Evolutionary conservation across 2,797 vertebrate species (phyloP), one percentile per base, ranked within the genome.

Genomic region (Aeoliscus strigatus): DNA sequence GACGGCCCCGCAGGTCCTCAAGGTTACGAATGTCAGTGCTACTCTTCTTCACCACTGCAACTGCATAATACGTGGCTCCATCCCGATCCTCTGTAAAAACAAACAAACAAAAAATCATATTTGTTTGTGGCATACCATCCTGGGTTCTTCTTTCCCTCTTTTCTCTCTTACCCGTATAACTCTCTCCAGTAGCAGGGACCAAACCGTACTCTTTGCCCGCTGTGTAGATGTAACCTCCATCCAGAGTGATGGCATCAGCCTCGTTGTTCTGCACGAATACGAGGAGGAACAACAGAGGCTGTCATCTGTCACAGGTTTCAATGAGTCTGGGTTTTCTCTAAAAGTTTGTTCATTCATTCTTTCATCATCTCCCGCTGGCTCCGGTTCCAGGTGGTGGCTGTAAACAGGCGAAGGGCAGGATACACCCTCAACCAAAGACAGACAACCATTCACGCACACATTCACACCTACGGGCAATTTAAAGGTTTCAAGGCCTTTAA

Each of bases 131-230:
- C 2, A 0, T n/a, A n/a, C n/a, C n/a, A n/a, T n/a, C n/a, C n/a
- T n/a, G n/a, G n/a, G n/a, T n/a, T n/a, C n/a, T n/a, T n/a, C n/a
- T n/a, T n/a, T n/a, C n/a, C n/a, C n/a, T n/a, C n/a, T n/a, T n/a
- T n/a, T n/a, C n/a, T n/a, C n/a, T n/a, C n/a, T 73, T 70, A 98
- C 96, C 79, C 44, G 90, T 84, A 51, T 97, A 98, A 77, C 78
- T 87, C 77, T 98, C 96, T 15, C 88, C 94, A 0, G 87, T 87
- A 0, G 94, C 93, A 1, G 94, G 96, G 12, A 94, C 82, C 42
- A 98, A 75, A 36, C 91, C 90, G 0, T 90, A 91, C 0, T 34
- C 80, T 82, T 93, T 94, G 38, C 95, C 96, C 4, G 96, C 94
- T 1, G 42, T 87, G 65, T 93, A 96, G 81, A 96, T 86, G 74